These are phyloP conservation scores for Drosophila repleta DNA, from an alignment of 1,140 invertebrate genomes.

Conservation along the genomic window DNA sequence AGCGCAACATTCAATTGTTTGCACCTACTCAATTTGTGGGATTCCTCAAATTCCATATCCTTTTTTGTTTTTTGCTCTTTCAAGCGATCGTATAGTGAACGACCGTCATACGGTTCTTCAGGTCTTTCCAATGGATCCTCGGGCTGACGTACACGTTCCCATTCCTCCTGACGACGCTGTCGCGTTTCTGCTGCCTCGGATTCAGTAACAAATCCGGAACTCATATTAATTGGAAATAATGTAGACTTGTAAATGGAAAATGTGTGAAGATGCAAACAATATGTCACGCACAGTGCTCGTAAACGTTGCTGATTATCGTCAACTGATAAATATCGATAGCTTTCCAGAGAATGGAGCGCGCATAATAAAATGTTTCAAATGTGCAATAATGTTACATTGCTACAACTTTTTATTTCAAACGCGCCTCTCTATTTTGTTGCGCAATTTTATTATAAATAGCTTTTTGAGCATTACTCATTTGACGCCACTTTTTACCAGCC, in stretches of 20 bases:
- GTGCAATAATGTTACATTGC: not conserved
- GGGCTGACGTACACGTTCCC: slow-evolving; percentile 95
- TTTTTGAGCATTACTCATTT: slow-evolving; percentile 46
- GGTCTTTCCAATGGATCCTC: slow-evolving; percentile 95
- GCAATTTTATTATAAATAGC: slow-evolving; percentile 28
- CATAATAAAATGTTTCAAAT: slow-evolving; percentile 9
- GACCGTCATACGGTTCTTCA: slow-evolving; percentile 91
- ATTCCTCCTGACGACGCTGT: slow-evolving; percentile 94
- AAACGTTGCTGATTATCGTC: not conserved
- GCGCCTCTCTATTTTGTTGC: slow-evolving; percentile 15
- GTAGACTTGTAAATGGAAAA: slow-evolving; percentile 6
- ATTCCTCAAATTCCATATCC: slow-evolving; percentile 97
- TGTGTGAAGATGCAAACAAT: slow-evolving; percentile 39
- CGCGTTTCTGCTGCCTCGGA: slow-evolving; percentile 92
- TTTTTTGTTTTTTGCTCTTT: slow-evolving; percentile 96
- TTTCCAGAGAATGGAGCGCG: too few relatives aligned
- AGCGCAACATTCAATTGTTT: not conserved
- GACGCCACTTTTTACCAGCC: slow-evolving; percentile 44
- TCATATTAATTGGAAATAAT: slow-evolving; percentile 85
- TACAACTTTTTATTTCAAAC: not conserved
- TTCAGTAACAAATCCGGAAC: slow-evolving; percentile 95
- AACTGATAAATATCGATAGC: slow-evolving; percentile 7
- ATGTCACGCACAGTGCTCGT: slow-evolving; percentile 9
- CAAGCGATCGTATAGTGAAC: slow-evolving; percentile 94
- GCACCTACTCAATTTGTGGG: slow-evolving; percentile 94